These are phyloP conservation scores for Chymomyza fuscimana DNA, from an alignment of 2,888 invertebrate species.

Conservation along the genomic window DNA sequence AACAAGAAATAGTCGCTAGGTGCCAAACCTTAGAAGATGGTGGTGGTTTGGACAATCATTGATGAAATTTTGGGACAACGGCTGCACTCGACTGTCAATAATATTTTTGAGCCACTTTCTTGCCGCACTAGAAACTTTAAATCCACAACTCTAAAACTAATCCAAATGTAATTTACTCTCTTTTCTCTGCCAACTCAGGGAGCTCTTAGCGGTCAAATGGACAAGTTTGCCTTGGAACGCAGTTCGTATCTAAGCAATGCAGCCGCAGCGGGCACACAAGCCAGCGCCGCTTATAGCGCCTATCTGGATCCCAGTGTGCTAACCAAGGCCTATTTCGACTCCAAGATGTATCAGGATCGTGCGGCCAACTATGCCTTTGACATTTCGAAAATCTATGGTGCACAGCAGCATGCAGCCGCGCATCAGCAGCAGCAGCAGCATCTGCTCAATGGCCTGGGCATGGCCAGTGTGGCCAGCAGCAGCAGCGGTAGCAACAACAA, in stretches of 20 bases:
- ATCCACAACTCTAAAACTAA: no score
- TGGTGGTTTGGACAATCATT: no score
- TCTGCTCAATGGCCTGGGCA: slow-evolving; percentile 69
- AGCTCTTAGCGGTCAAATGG: slow-evolving; percentile 78
- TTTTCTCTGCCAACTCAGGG: slow-evolving; percentile 53
- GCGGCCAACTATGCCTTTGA: slow-evolving; percentile 80
- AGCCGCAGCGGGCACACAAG: slow-evolving; percentile 78
- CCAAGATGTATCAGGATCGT: slow-evolving; percentile 80
- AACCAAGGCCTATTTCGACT: slow-evolving; percentile 80
- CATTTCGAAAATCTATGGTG: slow-evolving; percentile 80
- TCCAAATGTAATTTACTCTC: background rate
- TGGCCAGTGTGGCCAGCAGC: slow-evolving; percentile 49
- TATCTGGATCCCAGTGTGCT: slow-evolving; percentile 80
- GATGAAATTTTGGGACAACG: no score
- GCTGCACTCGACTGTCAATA: no score
- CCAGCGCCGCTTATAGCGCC: slow-evolving; percentile 79
- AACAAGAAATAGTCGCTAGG: no score
- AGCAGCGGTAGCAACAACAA: slow-evolving; percentile 57
- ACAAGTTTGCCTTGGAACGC: slow-evolving; percentile 79
- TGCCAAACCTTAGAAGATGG: no score
- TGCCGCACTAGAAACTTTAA: no score
- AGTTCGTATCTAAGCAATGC: slow-evolving; percentile 78
- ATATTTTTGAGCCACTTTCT: no score
- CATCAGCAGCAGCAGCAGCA: slow-evolving; percentile 78
- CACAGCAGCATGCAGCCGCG: slow-evolving; percentile 77